Evolutionary conservation across 2,797 vertebrate genomes (phyloP).

Genomic region (Cirrhinus molitorella): DNA sequence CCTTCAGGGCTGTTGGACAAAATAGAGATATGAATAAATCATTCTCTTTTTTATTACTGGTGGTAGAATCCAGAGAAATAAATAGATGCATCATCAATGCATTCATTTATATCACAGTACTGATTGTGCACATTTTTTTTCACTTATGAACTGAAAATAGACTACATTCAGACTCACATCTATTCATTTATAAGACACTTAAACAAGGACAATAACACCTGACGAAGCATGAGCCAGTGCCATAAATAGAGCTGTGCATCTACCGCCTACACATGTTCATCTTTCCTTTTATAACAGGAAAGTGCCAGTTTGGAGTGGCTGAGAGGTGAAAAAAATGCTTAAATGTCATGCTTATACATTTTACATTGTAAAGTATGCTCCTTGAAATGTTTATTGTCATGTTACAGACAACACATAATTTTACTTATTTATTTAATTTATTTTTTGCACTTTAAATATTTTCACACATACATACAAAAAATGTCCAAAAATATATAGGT

Average conservation of each 20-base stretch:
- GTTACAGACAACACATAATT: too few species aligned
- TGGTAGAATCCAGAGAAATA: not conserved
- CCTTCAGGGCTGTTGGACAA: not conserved
- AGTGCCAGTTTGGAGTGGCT: not conserved
- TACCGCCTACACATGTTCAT: not conserved
- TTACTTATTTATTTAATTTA: too few species aligned
- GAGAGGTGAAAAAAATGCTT: too few species aligned
- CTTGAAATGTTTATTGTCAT: too few species aligned
- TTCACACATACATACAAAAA: too few species aligned
- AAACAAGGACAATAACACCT: slow-evolving; percentile 2
- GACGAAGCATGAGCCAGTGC: slow-evolving; percentile 11
- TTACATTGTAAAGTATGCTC: too few species aligned
- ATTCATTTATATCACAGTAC: not conserved
- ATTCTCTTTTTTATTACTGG: not conserved
- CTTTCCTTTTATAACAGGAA: slow-evolving; percentile 5
- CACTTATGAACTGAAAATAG: not conserved
- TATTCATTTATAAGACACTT: not conserved
- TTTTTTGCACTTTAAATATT: too few species aligned
- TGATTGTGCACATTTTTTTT: not conserved
- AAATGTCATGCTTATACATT: not conserved
- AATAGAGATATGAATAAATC: not conserved
- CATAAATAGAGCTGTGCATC: slow-evolving; percentile 1
- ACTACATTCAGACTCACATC: not conserved
- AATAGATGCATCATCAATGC: not conserved
- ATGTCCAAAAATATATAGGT: too few species aligned